phyloP scores from a whole-genome alignment of 2,888 invertebrate species.

The Brachyopa scutellaris region DNA sequence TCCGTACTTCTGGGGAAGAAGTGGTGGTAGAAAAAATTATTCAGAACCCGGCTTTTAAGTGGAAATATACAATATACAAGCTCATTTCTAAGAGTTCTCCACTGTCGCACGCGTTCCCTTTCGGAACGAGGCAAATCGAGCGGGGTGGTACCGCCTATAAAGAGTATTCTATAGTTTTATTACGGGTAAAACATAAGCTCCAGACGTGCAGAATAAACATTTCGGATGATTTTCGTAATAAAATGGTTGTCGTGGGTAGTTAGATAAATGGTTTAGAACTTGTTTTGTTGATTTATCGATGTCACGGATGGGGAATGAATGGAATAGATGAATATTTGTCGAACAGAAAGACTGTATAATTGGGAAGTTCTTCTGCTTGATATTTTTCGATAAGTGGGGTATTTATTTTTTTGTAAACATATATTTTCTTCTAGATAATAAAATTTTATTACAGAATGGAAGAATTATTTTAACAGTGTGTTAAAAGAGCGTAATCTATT shows the following conservation, averaged over 20 bases:
- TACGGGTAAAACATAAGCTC: constrained; percentile 54
- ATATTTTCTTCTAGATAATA: background rate
- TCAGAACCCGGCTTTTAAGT: constrained; percentile 52
- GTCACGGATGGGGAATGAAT: constrained; percentile 43
- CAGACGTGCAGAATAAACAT: constrained; percentile 59
- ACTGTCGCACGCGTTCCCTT: no score
- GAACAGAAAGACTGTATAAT: background rate
- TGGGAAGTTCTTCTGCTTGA: background rate
- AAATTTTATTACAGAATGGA: background rate
- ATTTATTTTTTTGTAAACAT: background rate
- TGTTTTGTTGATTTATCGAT: constrained; percentile 56
- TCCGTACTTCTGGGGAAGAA: background rate
- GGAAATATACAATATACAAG: constrained; percentile 52
- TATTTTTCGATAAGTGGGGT: background rate
- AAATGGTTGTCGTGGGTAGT: constrained; percentile 46
- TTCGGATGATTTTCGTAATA: constrained; percentile 54
- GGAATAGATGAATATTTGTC: constrained; percentile 39
- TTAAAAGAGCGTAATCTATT: no score
- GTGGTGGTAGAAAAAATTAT: background rate
- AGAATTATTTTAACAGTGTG: background rate
- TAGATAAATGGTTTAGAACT: constrained; percentile 54
- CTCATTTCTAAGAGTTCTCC: constrained; percentile 11
- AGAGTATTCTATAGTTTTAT: constrained; percentile 42
- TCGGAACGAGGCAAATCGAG: no score
- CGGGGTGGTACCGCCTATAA: background rate